Percentiles rank a stretch among this genome's conserved stretches.
Evolutionary conservation across 2,113 vertebrate genomes (phyloP).

Genomic region (Laterallus jamaicensis): DNA sequence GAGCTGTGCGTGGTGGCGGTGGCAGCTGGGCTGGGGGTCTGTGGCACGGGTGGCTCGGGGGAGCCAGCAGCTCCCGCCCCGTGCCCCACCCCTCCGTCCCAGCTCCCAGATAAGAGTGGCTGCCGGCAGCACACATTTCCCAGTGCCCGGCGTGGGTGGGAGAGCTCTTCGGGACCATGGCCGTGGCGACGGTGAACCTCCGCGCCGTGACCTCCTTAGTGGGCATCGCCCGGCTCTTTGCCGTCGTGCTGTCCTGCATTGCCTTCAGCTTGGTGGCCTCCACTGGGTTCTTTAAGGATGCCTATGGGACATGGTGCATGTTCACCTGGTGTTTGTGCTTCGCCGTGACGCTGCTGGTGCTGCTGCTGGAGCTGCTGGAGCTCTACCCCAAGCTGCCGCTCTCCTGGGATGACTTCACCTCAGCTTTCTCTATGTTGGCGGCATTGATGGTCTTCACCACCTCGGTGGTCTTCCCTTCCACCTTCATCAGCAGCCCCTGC

Average conservation of each 20-base stretch:
- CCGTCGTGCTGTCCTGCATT: slow-evolving; percentile 78
- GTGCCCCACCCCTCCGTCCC: background rate
- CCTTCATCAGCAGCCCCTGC: slow-evolving; percentile 47
- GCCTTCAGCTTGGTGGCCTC: slow-evolving; percentile 86
- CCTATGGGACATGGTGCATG: slow-evolving; percentile 84
- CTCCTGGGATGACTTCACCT: slow-evolving; percentile 89
- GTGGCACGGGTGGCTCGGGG: fast-evolving
- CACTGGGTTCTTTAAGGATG: fast-evolving
- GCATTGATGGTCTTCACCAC: slow-evolving; percentile 82
- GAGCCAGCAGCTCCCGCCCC: background rate
- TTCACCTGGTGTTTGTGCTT: slow-evolving; percentile 89
- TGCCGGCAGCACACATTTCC: background rate
- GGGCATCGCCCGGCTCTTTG: slow-evolving; percentile 78
- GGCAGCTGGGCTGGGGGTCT: background rate
- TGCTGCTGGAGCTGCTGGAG: slow-evolving; percentile 78
- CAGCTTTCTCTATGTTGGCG: slow-evolving; percentile 84
- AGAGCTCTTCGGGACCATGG: background rate
- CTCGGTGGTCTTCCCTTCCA: slow-evolving; percentile 81
- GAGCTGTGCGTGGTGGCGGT: background rate
- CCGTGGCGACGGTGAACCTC: slow-evolving; percentile 45
- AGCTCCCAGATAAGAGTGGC: background rate
- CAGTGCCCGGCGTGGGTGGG: fast-evolving
- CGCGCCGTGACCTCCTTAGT: slow-evolving; percentile 68
- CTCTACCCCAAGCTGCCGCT: slow-evolving; percentile 72
- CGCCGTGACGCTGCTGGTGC: slow-evolving; percentile 75